Evolutionary conservation across 1,140 invertebrate genomes (phyloP).

Genomic region (Platyscapa corneri): DNA sequence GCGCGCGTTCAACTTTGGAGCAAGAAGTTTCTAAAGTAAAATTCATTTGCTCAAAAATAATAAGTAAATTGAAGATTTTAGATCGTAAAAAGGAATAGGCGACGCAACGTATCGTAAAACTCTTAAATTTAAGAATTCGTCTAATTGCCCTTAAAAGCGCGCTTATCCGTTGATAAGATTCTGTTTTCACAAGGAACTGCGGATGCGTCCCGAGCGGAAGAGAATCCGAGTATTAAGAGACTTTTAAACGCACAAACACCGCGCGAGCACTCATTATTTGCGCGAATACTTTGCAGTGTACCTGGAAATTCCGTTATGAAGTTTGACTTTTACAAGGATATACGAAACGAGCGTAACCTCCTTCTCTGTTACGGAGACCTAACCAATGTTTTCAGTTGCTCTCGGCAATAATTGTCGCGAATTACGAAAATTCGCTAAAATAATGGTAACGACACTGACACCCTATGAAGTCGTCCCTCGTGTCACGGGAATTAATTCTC

Average conservation of each 20-base stretch:
- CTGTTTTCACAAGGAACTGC: not conserved
- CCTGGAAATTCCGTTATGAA: conserved; percentile 16
- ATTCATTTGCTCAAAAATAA: not conserved
- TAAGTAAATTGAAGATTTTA: not conserved
- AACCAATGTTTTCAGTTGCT: too few relatives aligned
- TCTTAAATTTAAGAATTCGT: not conserved
- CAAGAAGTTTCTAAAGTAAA: not conserved
- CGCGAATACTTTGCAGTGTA: not conserved
- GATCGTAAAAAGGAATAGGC: not conserved
- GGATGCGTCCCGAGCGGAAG: conserved; percentile 6
- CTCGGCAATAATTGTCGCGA: too few relatives aligned
- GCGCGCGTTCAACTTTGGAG: too few relatives aligned
- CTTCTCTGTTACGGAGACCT: not conserved
- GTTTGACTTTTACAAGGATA: conserved; percentile 20
- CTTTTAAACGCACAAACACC: too few relatives aligned
- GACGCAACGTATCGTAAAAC: not conserved
- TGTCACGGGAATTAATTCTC: too few relatives aligned
- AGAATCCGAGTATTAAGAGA: too few relatives aligned
- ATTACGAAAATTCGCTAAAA: too few relatives aligned
- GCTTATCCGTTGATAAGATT: not conserved
- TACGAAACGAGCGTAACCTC: not conserved
- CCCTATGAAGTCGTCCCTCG: too few relatives aligned
- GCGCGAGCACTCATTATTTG: conserved; percentile 30
- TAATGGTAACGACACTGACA: too few relatives aligned
- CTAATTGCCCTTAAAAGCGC: not conserved